Percentiles rank a stretch among this genome's conserved stretches.
Conservation (phyloP, 2,888 invertebrate species). For the Drosophila percnosoma region DNA sequence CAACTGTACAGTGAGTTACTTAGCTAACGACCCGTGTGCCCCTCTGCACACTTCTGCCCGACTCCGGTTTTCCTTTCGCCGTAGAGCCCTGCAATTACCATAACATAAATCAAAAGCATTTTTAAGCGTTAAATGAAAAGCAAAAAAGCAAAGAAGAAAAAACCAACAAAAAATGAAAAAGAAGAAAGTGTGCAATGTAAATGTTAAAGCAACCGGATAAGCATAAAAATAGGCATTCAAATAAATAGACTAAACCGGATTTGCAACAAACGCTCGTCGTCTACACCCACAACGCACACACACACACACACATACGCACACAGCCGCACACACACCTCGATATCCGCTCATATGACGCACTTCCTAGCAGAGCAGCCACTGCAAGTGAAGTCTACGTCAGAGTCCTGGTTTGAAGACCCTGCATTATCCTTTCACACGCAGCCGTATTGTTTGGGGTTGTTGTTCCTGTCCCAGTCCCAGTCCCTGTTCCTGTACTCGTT, state of each 20-base stretch:
- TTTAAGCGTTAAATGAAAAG: slow-evolving; percentile 43
- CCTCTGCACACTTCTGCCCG: background rate
- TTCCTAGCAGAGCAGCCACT: slow-evolving; percentile 55
- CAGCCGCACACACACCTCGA: slow-evolving; percentile 41
- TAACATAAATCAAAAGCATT: slow-evolving; percentile 76
- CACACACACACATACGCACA: slow-evolving; percentile 4
- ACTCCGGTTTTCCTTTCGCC: slow-evolving; percentile 4
- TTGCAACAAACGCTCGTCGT: slow-evolving; percentile 61
- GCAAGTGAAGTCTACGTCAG: slow-evolving; percentile 68
- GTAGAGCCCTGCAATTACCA: slow-evolving; percentile 60
- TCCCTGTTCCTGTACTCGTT: slow-evolving; percentile 18
- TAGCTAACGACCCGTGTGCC: slow-evolving; percentile 8
- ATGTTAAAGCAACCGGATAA: slow-evolving; percentile 67
- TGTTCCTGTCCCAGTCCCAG: slow-evolving; percentile 28
- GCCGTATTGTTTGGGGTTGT: slow-evolving; percentile 47
- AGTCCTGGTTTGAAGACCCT: slow-evolving; percentile 58
- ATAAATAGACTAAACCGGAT: slow-evolving; percentile 77
- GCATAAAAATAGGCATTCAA: slow-evolving; percentile 76
- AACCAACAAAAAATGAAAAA: background rate
- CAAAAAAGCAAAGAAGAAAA: slow-evolving; percentile 11
- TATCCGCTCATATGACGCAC: slow-evolving; percentile 67
- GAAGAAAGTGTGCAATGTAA: slow-evolving; percentile 39
- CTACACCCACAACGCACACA: slow-evolving; percentile 35
- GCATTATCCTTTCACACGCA: slow-evolving; percentile 83
- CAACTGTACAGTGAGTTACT: slow-evolving; percentile 20